phyloP scores from a whole-genome alignment of 1,140 invertebrate genomes.

The Hesperophylax magnus region DNA sequence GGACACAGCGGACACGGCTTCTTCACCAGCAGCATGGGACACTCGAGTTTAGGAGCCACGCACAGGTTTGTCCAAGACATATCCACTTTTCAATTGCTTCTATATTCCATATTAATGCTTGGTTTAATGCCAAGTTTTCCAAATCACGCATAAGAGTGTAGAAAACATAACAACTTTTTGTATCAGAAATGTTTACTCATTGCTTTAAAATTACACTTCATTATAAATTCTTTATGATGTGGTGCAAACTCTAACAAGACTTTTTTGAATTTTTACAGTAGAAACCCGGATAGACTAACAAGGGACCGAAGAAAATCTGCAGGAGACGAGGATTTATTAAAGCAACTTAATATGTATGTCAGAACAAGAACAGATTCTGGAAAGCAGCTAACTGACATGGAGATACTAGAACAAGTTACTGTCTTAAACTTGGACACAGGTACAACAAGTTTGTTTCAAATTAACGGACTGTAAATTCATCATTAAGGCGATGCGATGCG shows the following conservation, averaged over 20 bases:
- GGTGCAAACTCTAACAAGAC: not conserved
- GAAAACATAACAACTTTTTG: no score
- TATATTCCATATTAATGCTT: no score
- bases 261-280: not conserved
- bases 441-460: conserved; percentile 39
- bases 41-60: conserved; percentile 72
- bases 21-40: conserved; percentile 72
- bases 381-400: conserved; percentile 86
- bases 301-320: conserved; percentile 79
- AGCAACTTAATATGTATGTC: conserved; percentile 82
- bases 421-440: conserved; percentile 95
- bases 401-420: conserved; percentile 93
- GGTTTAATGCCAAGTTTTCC: no score
- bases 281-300: no score
- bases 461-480: no score
- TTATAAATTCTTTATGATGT: no score
- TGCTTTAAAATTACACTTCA: no score
- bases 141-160: no score
- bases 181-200: no score
- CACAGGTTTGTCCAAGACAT: conserved; percentile 63
- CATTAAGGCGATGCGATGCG: no score
- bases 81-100: conserved; percentile 3
- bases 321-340: conserved; percentile 80
- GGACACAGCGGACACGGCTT: conserved; percentile 65
- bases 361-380: conserved; percentile 88